Percentiles rank a stretch among this genome's conserved stretches.
Conservation (phyloP, 2,888 invertebrate species). For the Morinoia aosen region DNA sequence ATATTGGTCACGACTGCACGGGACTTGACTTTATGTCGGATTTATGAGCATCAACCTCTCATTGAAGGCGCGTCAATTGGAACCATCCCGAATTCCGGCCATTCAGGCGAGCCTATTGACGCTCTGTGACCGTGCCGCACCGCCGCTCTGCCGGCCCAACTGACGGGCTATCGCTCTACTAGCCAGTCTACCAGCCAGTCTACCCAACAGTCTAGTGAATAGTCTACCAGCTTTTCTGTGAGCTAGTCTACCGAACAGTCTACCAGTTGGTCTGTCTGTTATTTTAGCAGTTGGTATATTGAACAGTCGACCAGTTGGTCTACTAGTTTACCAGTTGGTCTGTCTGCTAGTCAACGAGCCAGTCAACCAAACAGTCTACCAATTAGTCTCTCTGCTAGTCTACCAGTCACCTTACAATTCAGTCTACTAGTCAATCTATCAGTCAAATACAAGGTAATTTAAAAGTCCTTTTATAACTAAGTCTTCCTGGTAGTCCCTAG, state of each 20-base stretch:
- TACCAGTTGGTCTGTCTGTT: too few species aligned
- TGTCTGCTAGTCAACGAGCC: neutral
- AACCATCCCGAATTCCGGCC: slow-evolving; percentile 28
- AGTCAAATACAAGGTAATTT: neutral
- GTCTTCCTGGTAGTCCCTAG: neutral
- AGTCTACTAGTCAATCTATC: neutral
- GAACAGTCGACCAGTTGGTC: too few species aligned
- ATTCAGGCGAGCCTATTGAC: slow-evolving; percentile 5
- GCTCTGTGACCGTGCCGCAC: neutral
- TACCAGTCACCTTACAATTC: neutral
- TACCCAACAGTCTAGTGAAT: too few species aligned
- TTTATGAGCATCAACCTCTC: slow-evolving; percentile 45
- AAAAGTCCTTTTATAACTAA: neutral
- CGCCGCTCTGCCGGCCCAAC: neutral
- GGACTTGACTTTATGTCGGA: slow-evolving; percentile 36
- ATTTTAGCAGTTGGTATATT: too few species aligned
- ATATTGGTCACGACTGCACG: neutral
- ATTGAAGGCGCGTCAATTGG: slow-evolving; percentile 34
- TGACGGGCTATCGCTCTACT: neutral
- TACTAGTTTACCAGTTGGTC: neutral
- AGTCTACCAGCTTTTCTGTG: too few species aligned
- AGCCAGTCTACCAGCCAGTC: neutral
- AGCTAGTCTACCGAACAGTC: too few species aligned
- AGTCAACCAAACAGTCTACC: too few species aligned
- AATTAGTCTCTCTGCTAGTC: too few species aligned